Conservation (phyloP, 2,113 vertebrate genomes). For the Callipepla squamata region DNA sequence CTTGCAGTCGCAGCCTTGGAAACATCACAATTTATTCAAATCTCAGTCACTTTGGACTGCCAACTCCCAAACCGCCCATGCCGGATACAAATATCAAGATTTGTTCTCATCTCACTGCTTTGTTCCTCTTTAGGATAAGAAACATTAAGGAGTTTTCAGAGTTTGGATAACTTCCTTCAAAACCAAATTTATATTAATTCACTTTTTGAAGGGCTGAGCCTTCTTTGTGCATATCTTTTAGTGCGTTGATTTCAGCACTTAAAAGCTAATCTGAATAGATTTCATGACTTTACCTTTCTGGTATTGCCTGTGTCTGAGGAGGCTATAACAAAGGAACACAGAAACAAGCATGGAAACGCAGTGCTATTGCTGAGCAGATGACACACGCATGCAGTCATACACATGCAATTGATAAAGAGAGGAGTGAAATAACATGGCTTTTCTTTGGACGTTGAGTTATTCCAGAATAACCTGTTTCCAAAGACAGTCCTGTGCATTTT, state of each 20-base stretch:
- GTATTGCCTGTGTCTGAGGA: neutral
- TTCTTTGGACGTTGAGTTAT: slow-evolving; percentile 43
- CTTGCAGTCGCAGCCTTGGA: neutral
- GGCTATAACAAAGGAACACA: neutral
- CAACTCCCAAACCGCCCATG: neutral
- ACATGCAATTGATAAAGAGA: slow-evolving; percentile 29
- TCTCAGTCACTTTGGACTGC: neutral
- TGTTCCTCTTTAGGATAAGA: neutral
- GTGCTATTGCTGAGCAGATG: neutral
- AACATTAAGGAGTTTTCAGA: neutral
- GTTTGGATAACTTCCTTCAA: neutral
- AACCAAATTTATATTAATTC: neutral
- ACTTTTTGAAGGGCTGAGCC: neutral
- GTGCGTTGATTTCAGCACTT: neutral
- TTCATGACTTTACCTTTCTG: neutral
- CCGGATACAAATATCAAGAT: neutral
- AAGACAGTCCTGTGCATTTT: slow-evolving; percentile 41
- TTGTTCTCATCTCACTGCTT: neutral
- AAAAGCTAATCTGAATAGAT: neutral
- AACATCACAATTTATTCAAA: neutral
- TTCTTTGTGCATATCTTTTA: neutral
- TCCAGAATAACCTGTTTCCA: slow-evolving; percentile 63
- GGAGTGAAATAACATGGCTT: slow-evolving; percentile 7
- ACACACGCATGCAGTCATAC: neutral
- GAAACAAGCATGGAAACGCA: neutral